phyloP scores from a whole-genome alignment of 1,140 invertebrate genomes.

The Drosophila sp. region DNA sequence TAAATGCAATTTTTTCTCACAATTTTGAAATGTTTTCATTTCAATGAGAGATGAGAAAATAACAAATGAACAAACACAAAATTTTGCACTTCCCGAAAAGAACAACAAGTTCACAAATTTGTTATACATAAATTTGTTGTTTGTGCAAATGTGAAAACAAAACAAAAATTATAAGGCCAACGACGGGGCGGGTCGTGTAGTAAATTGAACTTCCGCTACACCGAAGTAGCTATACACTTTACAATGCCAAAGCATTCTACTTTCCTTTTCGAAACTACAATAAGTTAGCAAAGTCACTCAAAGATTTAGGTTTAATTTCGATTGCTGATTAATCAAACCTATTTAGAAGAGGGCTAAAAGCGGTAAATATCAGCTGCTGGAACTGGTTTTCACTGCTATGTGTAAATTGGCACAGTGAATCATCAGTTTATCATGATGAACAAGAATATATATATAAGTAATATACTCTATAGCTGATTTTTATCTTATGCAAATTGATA shows the following conservation, averaged over 20 bases:
- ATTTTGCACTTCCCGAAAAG: conserved; percentile 15
- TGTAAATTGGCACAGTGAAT: background rate
- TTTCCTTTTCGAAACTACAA: too few species aligned
- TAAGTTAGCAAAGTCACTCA: too few species aligned
- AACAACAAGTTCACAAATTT: conserved; percentile 4
- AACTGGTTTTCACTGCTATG: background rate
- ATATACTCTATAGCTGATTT: background rate
- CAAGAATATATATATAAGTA: background rate
- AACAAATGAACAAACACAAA: background rate
- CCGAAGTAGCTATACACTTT: too few species aligned
- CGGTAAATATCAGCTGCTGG: too few species aligned
- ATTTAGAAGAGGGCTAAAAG: too few species aligned
- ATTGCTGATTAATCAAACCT: too few species aligned
- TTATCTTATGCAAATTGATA: conserved; percentile 7
- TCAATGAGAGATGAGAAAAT: conserved; percentile 7
- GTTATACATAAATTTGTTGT: background rate
- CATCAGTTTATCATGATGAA: background rate
- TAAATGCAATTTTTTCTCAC: background rate
- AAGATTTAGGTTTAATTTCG: too few species aligned
- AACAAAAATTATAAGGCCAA: conserved; percentile 3
- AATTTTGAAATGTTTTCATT: conserved; percentile 17
- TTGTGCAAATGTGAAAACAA: conserved; percentile 4
- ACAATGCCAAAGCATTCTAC: too few species aligned
- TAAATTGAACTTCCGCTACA: too few species aligned
- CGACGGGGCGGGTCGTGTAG: too few species aligned